A percentile compares a stretch with the other conserved stretches of the same genome.
Conservation (phyloP, 1,140 invertebrate genomes). For the Nixonia krombeini region DNA sequence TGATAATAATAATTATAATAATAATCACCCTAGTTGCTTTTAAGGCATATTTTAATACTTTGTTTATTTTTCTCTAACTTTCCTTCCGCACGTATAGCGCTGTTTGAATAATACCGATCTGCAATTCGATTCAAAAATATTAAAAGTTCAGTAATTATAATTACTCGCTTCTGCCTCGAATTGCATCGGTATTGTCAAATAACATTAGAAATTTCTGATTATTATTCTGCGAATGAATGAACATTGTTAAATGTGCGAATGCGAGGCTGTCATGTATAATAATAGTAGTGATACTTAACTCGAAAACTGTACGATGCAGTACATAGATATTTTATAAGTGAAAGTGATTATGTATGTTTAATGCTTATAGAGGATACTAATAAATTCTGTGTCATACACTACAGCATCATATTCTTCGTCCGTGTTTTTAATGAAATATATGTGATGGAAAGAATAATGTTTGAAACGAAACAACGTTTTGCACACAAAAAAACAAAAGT, state of each 20-base stretch:
- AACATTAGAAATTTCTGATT: constrained; percentile 46
- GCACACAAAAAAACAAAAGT: no score
- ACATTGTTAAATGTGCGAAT: constrained; percentile 45
- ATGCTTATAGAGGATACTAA: constrained; percentile 62
- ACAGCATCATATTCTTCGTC: constrained; percentile 23
- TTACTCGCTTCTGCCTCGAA: constrained; percentile 2
- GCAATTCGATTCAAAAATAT: no score
- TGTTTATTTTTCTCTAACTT: constrained; percentile 14
- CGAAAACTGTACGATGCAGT: constrained; percentile 38
- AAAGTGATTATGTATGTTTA: constrained; percentile 63
- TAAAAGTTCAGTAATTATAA: neutral
- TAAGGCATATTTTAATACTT: constrained; percentile 19
- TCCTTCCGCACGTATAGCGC: neutral
- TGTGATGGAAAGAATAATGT: no score
- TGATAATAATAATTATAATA: constrained; percentile 13
- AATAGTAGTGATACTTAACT: constrained; percentile 37
- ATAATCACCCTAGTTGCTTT: constrained; percentile 31
- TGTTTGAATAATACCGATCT: no score
- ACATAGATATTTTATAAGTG: constrained; percentile 65
- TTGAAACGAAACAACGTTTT: no score
- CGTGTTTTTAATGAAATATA: no score
- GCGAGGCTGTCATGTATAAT: constrained; percentile 53
- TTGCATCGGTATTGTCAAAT: constrained; percentile 27
- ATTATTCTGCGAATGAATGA: constrained; percentile 41
- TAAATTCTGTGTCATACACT: constrained; percentile 64